Percentiles rank a stretch among this genome's conserved stretches.
These are phyloP conservation scores for Catharus ustulatus DNA, from an alignment of 2,797 vertebrate genomes.

Conservation along the genomic window DNA sequence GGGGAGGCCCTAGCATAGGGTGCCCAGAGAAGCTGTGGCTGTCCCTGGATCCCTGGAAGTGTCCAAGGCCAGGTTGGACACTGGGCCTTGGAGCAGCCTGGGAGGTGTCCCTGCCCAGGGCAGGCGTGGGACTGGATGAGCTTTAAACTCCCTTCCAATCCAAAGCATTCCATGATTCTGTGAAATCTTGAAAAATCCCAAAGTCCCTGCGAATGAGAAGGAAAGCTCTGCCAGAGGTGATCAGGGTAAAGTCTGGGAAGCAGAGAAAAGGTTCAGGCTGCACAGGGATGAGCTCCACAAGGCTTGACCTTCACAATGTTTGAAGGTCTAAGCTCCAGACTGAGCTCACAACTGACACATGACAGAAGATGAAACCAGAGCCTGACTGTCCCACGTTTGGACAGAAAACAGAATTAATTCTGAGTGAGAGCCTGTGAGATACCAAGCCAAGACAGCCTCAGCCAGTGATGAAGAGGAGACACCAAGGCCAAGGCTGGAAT, in stretches of 20 bases:
- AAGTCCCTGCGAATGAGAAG: background rate
- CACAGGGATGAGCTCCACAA: background rate
- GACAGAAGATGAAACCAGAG: accelerated
- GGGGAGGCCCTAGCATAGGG: background rate
- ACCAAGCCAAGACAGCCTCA: background rate
- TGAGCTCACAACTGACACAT: accelerated
- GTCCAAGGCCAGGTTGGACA: background rate
- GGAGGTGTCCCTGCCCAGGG: background rate
- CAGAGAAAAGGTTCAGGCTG: background rate
- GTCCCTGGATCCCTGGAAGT: background rate
- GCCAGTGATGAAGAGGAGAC: background rate
- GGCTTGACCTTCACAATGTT: too few species aligned
- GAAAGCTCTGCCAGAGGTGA: background rate
- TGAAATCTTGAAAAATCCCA: background rate
- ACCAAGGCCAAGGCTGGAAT: background rate
- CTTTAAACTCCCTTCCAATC: accelerated
- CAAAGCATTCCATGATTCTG: background rate
- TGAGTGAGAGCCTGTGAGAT: background rate
- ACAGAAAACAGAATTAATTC: background rate
- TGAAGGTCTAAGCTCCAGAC: background rate
- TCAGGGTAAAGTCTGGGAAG: background rate
- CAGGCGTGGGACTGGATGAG: accelerated
- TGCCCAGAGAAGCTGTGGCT: background rate
- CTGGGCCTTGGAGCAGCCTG: background rate
- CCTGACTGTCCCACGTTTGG: accelerated